Conservation (phyloP, 2,888 invertebrate genomes). For the Halictus quadricinctus region DNA sequence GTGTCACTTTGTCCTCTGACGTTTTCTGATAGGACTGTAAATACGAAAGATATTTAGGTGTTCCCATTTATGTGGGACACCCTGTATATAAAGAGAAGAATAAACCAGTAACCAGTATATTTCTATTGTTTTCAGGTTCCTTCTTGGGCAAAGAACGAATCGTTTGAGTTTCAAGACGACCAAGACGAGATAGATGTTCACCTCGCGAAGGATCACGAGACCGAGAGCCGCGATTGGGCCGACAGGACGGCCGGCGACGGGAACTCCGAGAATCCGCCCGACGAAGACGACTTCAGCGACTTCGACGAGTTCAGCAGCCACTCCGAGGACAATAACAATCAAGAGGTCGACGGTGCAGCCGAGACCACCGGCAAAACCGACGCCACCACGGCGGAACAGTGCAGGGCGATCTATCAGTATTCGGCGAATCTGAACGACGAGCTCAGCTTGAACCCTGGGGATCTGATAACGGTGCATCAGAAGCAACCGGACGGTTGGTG, state of each 20-base stretch:
- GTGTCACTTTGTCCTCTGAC: no score
- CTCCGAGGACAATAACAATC: conserved; percentile 81
- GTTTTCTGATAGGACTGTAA: no score
- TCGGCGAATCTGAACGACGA: conserved; percentile 94
- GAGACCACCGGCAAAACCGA: conserved; percentile 60
- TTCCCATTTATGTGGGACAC: no score
- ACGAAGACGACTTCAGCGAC: conserved; percentile 86
- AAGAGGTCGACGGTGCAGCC: conserved; percentile 77
- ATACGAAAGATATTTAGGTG: no score
- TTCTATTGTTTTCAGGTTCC: conserved; percentile 85
- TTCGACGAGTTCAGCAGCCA: conserved; percentile 86
- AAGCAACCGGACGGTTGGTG: conserved; percentile 98
- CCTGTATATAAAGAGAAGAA: no score
- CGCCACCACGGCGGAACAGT: conserved; percentile 82
- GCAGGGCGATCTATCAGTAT: conserved; percentile 94
- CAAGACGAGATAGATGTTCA: conserved; percentile 76
- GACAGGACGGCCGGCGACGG: conserved; percentile 92
- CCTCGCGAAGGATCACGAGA: conserved; percentile 74
- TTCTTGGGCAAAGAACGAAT: conserved; percentile 89
- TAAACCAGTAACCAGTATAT: no score
- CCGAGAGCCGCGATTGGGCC: conserved; percentile 86
- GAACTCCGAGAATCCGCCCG: conserved; percentile 89
- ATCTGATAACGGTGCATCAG: conserved; percentile 93
- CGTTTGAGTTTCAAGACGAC: conserved; percentile 81
- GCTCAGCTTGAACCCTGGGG: conserved; percentile 88